Base-by-base conservation (phyloP, 2,797 vertebrate genomes). In the Neomorphus geoffroyi region DNA sequence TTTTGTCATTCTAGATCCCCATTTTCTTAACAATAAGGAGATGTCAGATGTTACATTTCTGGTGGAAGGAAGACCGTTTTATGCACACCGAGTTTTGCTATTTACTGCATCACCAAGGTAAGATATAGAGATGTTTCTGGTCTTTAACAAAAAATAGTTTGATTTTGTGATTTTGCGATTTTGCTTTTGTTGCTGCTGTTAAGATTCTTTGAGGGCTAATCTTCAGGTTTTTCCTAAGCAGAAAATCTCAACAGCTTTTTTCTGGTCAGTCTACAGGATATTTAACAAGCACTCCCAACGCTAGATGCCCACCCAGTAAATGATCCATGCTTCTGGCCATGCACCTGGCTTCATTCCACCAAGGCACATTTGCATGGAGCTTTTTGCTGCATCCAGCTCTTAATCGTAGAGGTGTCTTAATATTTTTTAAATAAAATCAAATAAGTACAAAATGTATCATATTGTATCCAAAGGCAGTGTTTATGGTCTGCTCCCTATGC, bases 1-100 rank as follows among this genome's bases (percentile, higher is more conserved):
- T 90, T 43, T 80, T 86, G 18, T 90, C 45, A 79, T 93, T 96
- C 61, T 80, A 98, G 98, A 98, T 96, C 98, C 98, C 35, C 98
- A 98, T 92, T 98, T 98, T 96, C 98, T 98, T 60, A 98, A 98
- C 83, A 98, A 98, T 88, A 98, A 98, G 93, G 98, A 98, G 85
- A 98, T 98, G 98, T 98, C 98, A 28, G 98, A 98, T 60, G 97
- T 98, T 87, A 98, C 98, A 54, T 98, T 98, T 93, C 96, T 98
- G 83, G 98, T 98, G 71, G 98, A 98, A 96, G 98, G 98, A 94
- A 98, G 98, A 89, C 98, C 98, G 2, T 98, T 98, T 95, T 98
- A 98, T 57, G 98, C 98, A 17, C 98, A 98, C 78, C 97, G 97
- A 97, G 98, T 98, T 28, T 97, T 98, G 91, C 64, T 98, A 18